phyloP scores from a whole-genome alignment of 2,888 invertebrate genomes.

The Platycheirus albimanus region DNA sequence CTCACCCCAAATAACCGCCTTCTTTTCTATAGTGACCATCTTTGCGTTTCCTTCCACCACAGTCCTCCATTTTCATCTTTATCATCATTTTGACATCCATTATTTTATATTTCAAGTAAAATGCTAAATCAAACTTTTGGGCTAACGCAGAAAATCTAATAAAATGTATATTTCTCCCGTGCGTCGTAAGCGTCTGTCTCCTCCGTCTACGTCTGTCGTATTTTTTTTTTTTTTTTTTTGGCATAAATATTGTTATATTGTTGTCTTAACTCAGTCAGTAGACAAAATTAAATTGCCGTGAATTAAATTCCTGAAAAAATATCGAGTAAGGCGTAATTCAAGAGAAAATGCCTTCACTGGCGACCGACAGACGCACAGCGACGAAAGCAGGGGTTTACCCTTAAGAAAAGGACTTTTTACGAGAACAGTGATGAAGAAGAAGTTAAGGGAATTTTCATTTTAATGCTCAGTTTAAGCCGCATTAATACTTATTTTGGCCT shows the following conservation, averaged over 20 bases:
- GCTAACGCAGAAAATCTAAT: constrained; percentile 44
- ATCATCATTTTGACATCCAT: constrained; percentile 19
- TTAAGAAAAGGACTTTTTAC: not conserved
- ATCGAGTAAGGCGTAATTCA: constrained; percentile 50
- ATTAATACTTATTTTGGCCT: constrained; percentile 49
- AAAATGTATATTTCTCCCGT: constrained; percentile 20
- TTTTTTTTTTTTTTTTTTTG: not conserved
- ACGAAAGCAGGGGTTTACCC: not conserved
- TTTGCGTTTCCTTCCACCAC: not conserved
- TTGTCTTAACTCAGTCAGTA: constrained; percentile 23
- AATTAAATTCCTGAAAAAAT: constrained; percentile 68
- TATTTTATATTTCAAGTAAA: constrained; percentile 29
- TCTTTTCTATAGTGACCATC: not conserved
- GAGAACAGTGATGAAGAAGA: constrained; percentile 37
- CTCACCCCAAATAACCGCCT: not conserved
- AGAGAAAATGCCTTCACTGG: constrained; percentile 3
- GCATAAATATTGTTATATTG: constrained; percentile 7
- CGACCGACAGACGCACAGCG: not conserved
- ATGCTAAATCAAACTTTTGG: constrained; percentile 37
- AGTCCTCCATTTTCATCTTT: not conserved
- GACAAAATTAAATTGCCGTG: constrained; percentile 43
- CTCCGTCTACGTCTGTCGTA: not conserved
- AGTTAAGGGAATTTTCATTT: constrained; percentile 23
- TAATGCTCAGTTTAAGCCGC: constrained; percentile 49
- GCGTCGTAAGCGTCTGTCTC: no score